phyloP scores from a whole-genome alignment of 2,113 vertebrate genomes.

The Syngnathus floridae region DNA sequence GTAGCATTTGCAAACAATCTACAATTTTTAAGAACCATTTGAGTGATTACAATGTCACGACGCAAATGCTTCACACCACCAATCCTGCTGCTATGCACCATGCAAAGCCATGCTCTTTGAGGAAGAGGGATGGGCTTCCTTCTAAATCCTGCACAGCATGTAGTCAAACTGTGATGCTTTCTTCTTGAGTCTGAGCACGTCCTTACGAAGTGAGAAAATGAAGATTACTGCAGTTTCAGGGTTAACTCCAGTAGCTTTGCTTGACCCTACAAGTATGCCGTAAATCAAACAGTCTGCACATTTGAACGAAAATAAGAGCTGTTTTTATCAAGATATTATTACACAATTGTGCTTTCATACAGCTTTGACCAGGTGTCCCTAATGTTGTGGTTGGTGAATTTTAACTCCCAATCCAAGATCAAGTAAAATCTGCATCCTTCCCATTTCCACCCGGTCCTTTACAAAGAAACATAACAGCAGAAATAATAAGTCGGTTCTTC shows the following conservation, averaged over 20 bases:
- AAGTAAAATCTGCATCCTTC: too few relatives aligned
- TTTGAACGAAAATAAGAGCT: not conserved
- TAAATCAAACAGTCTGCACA: slow-evolving; percentile 12
- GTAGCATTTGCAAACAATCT: not conserved
- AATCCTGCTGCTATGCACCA: slow-evolving; percentile 9
- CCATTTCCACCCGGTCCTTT: too few relatives aligned
- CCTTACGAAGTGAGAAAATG: slow-evolving; percentile 18
- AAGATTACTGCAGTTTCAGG: slow-evolving; percentile 18
- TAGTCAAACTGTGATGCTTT: slow-evolving; percentile 29
- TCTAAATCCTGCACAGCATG: slow-evolving; percentile 40
- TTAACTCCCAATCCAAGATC: too few relatives aligned
- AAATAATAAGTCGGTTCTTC: slow-evolving; percentile 63
- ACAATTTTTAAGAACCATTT: not conserved
- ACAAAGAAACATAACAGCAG: not conserved
- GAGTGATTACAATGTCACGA: not conserved
- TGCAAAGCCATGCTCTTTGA: slow-evolving; percentile 10
- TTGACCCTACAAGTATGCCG: slow-evolving; percentile 10
- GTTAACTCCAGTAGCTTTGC: slow-evolving; percentile 4
- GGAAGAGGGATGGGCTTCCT: slow-evolving; percentile 55
- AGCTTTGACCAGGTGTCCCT: too few relatives aligned
- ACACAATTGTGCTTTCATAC: too few relatives aligned
- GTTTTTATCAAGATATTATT: too few relatives aligned
- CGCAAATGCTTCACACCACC: not conserved
- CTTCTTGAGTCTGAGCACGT: slow-evolving; percentile 33
- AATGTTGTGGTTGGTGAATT: too few relatives aligned